Base-by-base conservation (phyloP, 2,113 vertebrate genomes). In the Eira barbara region DNA sequence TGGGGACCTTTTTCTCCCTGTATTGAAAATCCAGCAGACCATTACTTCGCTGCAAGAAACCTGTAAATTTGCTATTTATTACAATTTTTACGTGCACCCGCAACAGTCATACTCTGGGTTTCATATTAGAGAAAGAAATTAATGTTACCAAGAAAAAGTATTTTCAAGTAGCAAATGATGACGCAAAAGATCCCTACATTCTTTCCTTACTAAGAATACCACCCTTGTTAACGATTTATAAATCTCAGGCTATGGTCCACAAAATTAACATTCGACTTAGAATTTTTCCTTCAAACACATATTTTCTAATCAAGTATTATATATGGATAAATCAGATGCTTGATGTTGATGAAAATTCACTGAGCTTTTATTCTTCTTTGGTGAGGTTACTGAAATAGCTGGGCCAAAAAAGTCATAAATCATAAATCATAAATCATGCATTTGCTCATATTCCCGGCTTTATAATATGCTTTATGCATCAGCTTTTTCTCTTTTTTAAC, bases 1-100 rank as follows among this genome's bases (percentile, higher is more conserved):
- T 99, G 99, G 73, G 99, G 99, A 45, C 99, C 99, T 99, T 99
- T 99, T 98, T 99, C 99, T 97, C 99, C 99, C 99, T 99, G 79
- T 79, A 98, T 96, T 83, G 82, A 97, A 98, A 76, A 97, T 61
- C 89, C 96, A 76, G 7, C 7, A 91, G 76, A 47, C 5, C 3
- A 86, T 93, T 42, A 61, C 73, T 20, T 39, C 92, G 23, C 31
- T 42, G 45, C 34, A 96, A 52, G 55, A 92, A 34, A 89, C 1
- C 18, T 42, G 1, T 8, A 18, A 71, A 29, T 42, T 17, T 73
- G 5, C 42, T 23, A 0, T 45, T 76, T 78, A 52, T 29, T 79
- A 65, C 9, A 45, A 23, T 20, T 36, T 93, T 82, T 74, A 31
- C 89, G 18, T 52, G 0, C 20, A 74, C 15, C 12, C 57, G 31